These are phyloP conservation scores for Micoletzkya japonica DNA, from an alignment of 2,888 invertebrate genomes.

Conservation along the genomic window DNA sequence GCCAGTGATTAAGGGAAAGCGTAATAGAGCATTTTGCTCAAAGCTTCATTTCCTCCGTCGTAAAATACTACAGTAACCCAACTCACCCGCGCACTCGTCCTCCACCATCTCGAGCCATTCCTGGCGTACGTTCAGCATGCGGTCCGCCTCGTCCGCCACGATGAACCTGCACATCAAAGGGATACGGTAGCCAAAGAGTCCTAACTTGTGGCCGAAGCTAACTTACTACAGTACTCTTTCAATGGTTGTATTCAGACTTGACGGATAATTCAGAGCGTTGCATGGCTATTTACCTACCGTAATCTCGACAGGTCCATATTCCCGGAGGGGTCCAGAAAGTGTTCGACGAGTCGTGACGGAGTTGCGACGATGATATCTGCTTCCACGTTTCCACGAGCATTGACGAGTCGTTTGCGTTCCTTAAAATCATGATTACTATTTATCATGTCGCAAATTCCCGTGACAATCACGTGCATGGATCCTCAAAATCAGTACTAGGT, in stretches of 20 bases:
- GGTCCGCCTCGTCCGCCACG: slow-evolving; percentile 94
- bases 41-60: neutral
- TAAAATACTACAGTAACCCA: neutral
- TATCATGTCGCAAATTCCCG: too few species aligned
- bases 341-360: slow-evolving; percentile 88
- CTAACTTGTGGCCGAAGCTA: too few species aligned
- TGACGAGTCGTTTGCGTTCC: slow-evolving; percentile 18
- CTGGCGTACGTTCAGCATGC: slow-evolving; percentile 87
- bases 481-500: too few species aligned
- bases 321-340: slow-evolving; percentile 72
- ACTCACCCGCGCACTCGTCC: slow-evolving; percentile 63
- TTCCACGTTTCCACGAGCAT: neutral
- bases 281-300: slow-evolving; percentile 31
- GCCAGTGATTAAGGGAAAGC: neutral
- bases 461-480: too few species aligned
- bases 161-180: slow-evolving; percentile 53
- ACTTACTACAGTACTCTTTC: too few species aligned
- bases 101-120: slow-evolving; percentile 86
- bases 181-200: neutral
- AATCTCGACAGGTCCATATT: slow-evolving; percentile 73
- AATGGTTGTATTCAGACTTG: neutral
- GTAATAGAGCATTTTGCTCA: neutral
- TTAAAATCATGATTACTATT: neutral
- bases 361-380: slow-evolving; percentile 87
- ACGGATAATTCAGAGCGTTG: neutral